Conservation (phyloP, 2,888 invertebrate species). For the Himalopsyche kuldschensis region DNA sequence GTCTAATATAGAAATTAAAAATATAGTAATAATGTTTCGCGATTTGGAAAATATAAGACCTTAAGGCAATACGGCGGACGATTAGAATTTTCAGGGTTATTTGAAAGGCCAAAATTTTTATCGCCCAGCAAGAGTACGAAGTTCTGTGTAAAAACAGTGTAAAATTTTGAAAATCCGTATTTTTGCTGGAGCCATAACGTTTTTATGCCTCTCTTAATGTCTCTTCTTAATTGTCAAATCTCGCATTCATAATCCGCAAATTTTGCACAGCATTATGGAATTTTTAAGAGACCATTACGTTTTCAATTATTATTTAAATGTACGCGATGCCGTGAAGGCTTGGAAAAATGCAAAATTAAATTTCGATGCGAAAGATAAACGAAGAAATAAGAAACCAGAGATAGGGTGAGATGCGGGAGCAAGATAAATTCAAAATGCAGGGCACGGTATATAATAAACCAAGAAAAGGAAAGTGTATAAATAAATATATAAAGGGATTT, state of each 20-base stretch:
- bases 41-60: too few relatives aligned
- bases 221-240: constrained; percentile 2
- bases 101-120: not conserved
- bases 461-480: not conserved
- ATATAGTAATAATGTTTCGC: too few relatives aligned
- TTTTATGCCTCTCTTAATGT: not conserved
- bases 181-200: not conserved
- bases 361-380: not conserved
- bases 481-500: not conserved
- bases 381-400: not conserved
- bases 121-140: not conserved
- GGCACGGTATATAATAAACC: not conserved
- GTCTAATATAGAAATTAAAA: too few relatives aligned
- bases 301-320: constrained; percentile 20
- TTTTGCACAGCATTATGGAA: not conserved
- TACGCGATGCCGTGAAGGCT: constrained; percentile 1
- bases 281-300: constrained; percentile 18
- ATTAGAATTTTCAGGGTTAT: not conserved
- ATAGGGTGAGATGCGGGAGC: not conserved
- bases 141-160: not conserved
- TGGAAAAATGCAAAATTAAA: not conserved
- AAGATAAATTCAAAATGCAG: not conserved
- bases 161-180: not conserved
- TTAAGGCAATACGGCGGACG: not conserved
- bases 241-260: not conserved